Base-by-base conservation (phyloP, 1,140 invertebrate species). In the Drosophila punjabiensis region DNA sequence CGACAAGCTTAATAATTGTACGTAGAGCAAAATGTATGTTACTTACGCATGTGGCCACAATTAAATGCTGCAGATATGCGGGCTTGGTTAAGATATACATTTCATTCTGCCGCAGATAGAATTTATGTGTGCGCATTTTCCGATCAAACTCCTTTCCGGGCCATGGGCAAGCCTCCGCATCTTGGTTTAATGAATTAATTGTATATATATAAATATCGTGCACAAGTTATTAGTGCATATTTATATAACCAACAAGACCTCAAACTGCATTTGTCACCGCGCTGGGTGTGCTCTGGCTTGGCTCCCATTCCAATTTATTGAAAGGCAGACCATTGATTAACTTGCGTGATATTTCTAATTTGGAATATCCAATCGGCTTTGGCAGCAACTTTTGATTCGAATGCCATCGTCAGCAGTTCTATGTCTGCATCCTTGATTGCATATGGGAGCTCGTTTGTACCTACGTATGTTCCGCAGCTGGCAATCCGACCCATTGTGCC, bases 1-100 rank as follows among this genome's bases (percentile, higher is more conserved):
- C 48, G 64, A 85, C 82, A 85, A 66, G 74, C 61, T 55, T 50
- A 85, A 85, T 85, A 85, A 85, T 85, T 81, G 82, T 85, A 18
- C 16, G 18, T 24, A 10, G 20, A 24, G 45, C 45, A 14, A 33
- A 61, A 39, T 37, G 10, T 2, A 24, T 24, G 24, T 24, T 39
- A 39, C 37, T n/a, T 13, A 35, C 20, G n/a, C 11, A 33, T 60
- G 28, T 32, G 63, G 55, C 39, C 30, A 14, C 64, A 66, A 43
- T 66, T 66, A 53, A 33, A 33, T 52, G 20, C 20, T 33, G 32
- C 32, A 59, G 56, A n/a, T 28, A 28, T 28, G 14, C 6, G 20
- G n/a, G 28, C 20, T 35, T 24, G 63, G 18, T 16, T 20, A n/a
- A n/a, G 28, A 30, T 13, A 41, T 28, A 41, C 30, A 41, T 60